Conservation (phyloP, 2,113 vertebrate genomes). For the Thinocorus orbignyianus region DNA sequence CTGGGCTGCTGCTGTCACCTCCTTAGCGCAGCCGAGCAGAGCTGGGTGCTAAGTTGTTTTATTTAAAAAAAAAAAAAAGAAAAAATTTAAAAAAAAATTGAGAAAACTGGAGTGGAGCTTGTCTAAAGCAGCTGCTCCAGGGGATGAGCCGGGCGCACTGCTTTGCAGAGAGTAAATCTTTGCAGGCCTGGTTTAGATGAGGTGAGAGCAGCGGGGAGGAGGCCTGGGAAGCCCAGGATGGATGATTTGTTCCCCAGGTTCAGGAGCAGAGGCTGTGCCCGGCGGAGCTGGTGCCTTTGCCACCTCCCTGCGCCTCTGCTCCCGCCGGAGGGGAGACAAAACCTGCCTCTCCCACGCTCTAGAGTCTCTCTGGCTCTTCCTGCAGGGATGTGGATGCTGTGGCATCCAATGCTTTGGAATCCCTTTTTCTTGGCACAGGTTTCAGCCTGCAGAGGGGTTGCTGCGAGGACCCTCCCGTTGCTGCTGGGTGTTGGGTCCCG, state of each 20-base stretch:
- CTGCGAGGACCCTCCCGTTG: not conserved
- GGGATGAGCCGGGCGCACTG: not conserved
- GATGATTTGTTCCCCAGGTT: not conserved
- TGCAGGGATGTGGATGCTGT: not conserved
- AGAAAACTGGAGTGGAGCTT: rapidly evolving
- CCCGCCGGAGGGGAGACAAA: not conserved
- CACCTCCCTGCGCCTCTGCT: not conserved
- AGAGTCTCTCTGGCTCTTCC: not conserved
- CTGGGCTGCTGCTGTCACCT: not conserved
- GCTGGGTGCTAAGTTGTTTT: not conserved
- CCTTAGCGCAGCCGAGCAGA: rapidly evolving
- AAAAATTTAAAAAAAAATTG: not conserved
- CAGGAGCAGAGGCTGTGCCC: not conserved
- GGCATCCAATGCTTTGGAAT: not conserved
- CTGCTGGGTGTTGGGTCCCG: not conserved
- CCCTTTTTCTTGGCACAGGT: not conserved
- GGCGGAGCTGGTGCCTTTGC: not conserved
- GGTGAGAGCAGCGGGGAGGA: not conserved
- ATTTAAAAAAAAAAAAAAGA: not conserved
- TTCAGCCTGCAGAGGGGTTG: not conserved
- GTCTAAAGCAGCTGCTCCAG: not conserved
- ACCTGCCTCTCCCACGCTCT: not conserved
- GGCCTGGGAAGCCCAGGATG: rapidly evolving
- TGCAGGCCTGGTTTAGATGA: rapidly evolving
- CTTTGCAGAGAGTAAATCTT: not conserved